A percentile compares a stretch with the other conserved stretches of the same genome.
Evolutionary conservation across 2,797 vertebrate genomes (phyloP).

Genomic region (Sebastes diaconus): DNA sequence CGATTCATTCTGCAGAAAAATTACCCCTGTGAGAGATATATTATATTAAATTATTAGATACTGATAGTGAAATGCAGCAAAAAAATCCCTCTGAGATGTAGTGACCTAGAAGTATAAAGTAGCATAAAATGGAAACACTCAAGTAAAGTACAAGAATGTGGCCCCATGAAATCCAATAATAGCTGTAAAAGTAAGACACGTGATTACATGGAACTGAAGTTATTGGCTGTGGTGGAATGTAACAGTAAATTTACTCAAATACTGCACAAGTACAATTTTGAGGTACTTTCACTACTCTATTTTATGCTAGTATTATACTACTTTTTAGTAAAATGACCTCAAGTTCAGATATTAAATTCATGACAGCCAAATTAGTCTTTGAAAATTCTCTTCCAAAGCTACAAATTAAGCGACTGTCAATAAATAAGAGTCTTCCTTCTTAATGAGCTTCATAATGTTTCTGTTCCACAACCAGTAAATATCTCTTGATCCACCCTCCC

Average conservation of each 20-base stretch:
- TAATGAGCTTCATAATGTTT: slow-evolving; percentile 25
- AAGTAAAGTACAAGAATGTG: neutral
- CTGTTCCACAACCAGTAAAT: slow-evolving; percentile 9
- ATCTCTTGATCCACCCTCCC: neutral
- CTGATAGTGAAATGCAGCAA: neutral
- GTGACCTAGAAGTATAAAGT: neutral
- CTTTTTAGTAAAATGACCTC: no score
- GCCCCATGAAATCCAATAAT: neutral
- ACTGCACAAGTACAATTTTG: neutral
- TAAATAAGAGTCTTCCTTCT: slow-evolving; percentile 10
- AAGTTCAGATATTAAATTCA: slow-evolving; percentile 14
- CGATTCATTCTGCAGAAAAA: neutral
- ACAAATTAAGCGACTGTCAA: slow-evolving; percentile 16
- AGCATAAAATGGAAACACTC: neutral
- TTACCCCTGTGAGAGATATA: neutral
- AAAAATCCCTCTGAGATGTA: neutral
- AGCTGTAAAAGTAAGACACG: neutral
- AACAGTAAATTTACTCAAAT: neutral
- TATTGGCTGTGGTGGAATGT: neutral
- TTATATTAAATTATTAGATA: neutral
- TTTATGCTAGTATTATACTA: neutral
- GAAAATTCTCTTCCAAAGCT: slow-evolving; percentile 11
- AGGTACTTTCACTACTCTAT: neutral
- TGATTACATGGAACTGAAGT: neutral
- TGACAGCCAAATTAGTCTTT: slow-evolving; percentile 23